Conservation (phyloP, 1,140 invertebrate species). For the Drosophila trapezifrons region DNA sequence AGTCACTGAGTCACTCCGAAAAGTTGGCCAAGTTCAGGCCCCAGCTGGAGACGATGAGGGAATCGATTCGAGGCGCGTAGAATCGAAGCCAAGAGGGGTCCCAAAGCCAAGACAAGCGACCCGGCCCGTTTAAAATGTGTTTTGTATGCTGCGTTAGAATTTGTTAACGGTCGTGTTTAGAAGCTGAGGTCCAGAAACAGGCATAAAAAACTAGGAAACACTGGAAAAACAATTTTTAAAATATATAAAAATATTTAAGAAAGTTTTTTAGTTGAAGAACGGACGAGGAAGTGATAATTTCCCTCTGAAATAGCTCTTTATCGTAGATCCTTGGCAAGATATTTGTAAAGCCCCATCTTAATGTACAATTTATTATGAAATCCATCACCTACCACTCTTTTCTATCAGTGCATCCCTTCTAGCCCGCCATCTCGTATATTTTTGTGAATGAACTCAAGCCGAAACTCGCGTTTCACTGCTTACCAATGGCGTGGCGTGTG, state of each 20-base stretch:
- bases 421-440: constrained; percentile 48
- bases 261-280: too few relatives aligned
- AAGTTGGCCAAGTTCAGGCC: constrained; percentile 78
- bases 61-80: constrained; percentile 9
- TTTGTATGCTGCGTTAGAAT: constrained; percentile 72
- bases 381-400: not conserved
- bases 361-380: not conserved
- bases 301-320: too few relatives aligned
- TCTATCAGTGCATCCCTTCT: not conserved
- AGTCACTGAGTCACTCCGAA: constrained; percentile 53
- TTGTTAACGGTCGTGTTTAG: constrained; percentile 77
- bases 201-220: constrained; percentile 26
- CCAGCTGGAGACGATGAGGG: constrained; percentile 64
- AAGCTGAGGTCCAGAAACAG: constrained; percentile 24
- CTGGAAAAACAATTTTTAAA: not conserved
- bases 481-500: constrained; percentile 70
- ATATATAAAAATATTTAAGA: not conserved
- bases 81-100: constrained; percentile 17
- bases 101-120: constrained; percentile 11
- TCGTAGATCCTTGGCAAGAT: too few relatives aligned
- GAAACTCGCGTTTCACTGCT: constrained; percentile 57
- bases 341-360: too few relatives aligned
- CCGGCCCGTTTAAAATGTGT: constrained; percentile 28
- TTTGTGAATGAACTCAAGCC: constrained; percentile 78
- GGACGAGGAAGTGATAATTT: too few relatives aligned